Percentiles rank a stretch among this genome's conserved stretches.
These are phyloP conservation scores for Crotalus horridus DNA, from an alignment of 2,113 vertebrate species.

Conservation along the genomic window DNA sequence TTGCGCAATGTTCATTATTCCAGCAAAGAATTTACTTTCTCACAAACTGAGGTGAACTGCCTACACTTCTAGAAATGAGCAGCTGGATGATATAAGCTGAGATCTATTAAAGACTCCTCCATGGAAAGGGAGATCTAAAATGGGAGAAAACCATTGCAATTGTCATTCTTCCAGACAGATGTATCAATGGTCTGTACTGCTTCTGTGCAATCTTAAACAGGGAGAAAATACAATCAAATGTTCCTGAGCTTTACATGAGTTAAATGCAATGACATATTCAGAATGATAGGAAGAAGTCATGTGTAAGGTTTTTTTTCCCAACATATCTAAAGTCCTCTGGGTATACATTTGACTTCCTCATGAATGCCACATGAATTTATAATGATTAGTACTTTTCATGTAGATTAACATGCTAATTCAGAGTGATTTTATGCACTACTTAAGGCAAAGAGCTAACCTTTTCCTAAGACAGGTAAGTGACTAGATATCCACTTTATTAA, in stretches of 20 bases:
- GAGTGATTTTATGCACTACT: slow-evolving; percentile 52
- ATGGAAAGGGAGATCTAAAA: not conserved
- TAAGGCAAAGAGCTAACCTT: slow-evolving; percentile 56
- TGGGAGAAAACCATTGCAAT: not conserved
- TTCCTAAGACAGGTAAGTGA: slow-evolving; percentile 53
- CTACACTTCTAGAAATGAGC: not conserved
- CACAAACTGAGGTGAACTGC: not conserved
- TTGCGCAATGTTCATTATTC: not conserved
- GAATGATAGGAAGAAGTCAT: slow-evolving; percentile 36
- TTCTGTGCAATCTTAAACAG: slow-evolving; percentile 26
- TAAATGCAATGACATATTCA: slow-evolving; percentile 8
- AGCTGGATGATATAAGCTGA: not conserved
- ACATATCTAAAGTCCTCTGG: slow-evolving; percentile 33
- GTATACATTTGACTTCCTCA: slow-evolving; percentile 49
- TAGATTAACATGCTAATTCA: slow-evolving; percentile 49
- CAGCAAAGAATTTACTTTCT: not conserved
- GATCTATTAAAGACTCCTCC: not conserved
- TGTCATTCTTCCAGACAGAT: slow-evolving; percentile 28
- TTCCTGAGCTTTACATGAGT: not conserved
- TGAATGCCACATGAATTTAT: slow-evolving; percentile 59
- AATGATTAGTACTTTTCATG: slow-evolving; percentile 56
- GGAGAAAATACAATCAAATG: slow-evolving; percentile 6
- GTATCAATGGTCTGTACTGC: not conserved
- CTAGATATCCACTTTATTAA: slow-evolving; percentile 50
- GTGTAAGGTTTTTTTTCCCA: slow-evolving; percentile 38